These are phyloP conservation scores for Helicolenus hilgendorfi DNA, from an alignment of 2,797 vertebrate genomes.

Conservation along the genomic window DNA sequence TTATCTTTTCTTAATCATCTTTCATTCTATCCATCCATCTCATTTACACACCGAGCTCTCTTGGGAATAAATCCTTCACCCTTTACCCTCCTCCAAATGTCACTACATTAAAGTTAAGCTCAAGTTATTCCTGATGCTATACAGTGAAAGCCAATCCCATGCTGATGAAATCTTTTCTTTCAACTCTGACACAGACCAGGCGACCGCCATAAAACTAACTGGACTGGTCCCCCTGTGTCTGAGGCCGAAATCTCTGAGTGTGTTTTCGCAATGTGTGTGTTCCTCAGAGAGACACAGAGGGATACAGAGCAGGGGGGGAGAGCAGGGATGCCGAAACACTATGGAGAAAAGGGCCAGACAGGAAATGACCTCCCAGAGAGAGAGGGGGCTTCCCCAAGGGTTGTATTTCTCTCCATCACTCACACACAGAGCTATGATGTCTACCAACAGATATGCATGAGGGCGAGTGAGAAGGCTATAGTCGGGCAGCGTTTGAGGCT, in stretches of 20 bases:
- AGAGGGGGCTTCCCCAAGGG: slow-evolving; percentile 68
- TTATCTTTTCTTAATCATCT: slow-evolving; percentile 44
- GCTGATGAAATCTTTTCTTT: slow-evolving; percentile 26
- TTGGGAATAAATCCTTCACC: background rate
- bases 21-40: slow-evolving; percentile 54
- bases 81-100: background rate
- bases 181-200: slow-evolving; percentile 49
- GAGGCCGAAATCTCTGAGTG: slow-evolving; percentile 38
- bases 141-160: background rate
- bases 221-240: slow-evolving; percentile 40
- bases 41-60: slow-evolving; percentile 37
- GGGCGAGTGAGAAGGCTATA: slow-evolving; percentile 28
- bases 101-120: background rate
- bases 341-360: slow-evolving; percentile 65
- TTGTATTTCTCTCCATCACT: slow-evolving; percentile 52
- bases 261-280: slow-evolving; percentile 66
- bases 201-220: slow-evolving; percentile 32
- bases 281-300: slow-evolving; percentile 37
- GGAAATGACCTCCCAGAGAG: slow-evolving; percentile 82
- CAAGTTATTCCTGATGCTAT: background rate
- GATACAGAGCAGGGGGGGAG: background rate
- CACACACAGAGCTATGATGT: slow-evolving; percentile 65
- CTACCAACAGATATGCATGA: slow-evolving; percentile 69
- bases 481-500: background rate
- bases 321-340: slow-evolving; percentile 27